Evolutionary conservation across 2,113 vertebrate species (phyloP).

Genomic region (Heptranchias perlo): DNA sequence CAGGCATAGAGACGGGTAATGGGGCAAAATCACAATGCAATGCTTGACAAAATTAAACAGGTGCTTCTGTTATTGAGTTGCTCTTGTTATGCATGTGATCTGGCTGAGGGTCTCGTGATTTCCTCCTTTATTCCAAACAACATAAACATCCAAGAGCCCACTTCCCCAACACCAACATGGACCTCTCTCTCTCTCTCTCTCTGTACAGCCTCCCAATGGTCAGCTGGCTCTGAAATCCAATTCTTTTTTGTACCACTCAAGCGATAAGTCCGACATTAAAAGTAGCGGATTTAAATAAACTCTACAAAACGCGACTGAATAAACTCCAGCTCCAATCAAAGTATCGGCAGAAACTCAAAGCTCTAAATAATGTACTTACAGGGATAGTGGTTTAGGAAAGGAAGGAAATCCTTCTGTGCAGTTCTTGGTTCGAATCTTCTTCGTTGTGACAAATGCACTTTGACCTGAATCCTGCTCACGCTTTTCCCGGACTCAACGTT

Average conservation of each 20-base stretch:
- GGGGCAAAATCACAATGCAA: background rate
- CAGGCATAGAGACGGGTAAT: too few relatives aligned
- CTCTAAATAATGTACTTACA: background rate
- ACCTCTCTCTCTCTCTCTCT: too few relatives aligned
- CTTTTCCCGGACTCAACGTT: conserved; percentile 13
- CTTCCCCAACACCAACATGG: background rate
- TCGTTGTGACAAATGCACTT: background rate
- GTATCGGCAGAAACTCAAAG: background rate
- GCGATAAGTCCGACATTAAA: background rate
- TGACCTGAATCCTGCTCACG: conserved; percentile 22
- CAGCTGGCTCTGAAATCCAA: background rate
- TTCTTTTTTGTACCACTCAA: background rate
- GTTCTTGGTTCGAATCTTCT: background rate
- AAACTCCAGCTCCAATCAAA: background rate
- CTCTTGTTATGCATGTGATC: background rate
- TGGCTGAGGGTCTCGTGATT: background rate
- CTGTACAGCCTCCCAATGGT: too few relatives aligned
- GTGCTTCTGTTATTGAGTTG: background rate
- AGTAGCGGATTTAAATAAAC: background rate
- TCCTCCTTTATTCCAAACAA: background rate
- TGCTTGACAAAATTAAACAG: background rate
- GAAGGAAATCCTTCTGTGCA: background rate
- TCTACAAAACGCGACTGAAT: too few relatives aligned
- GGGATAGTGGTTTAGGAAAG: background rate
- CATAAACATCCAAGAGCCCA: background rate